A percentile compares a stretch with the other conserved stretches of the same genome.
These are phyloP conservation scores for Ispidina lecontei DNA, from an alignment of 2,797 vertebrate genomes.

Conservation along the genomic window DNA sequence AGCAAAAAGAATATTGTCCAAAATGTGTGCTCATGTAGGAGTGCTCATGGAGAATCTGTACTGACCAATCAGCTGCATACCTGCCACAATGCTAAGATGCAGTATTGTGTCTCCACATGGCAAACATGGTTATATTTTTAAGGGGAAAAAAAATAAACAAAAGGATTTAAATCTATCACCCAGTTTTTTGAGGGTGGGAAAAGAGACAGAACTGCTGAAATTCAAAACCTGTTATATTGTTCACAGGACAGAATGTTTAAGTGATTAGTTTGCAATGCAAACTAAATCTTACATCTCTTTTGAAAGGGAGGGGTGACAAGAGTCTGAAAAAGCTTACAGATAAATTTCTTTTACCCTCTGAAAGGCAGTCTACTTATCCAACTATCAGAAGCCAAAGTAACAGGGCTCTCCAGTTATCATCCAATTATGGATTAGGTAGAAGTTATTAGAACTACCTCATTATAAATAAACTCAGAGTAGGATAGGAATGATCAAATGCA, in stretches of 20 bases:
- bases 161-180: not conserved
- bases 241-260: not conserved
- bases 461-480: conserved; percentile 14
- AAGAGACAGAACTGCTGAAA: conserved; percentile 14
- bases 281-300: conserved; percentile 21
- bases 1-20: not conserved
- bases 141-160: not conserved
- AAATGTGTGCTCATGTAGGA: not conserved
- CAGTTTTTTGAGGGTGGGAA: not conserved
- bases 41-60: not conserved
- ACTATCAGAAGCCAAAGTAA: conserved; percentile 24
- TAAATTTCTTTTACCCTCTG: not conserved
- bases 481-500: not conserved
- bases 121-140: not conserved
- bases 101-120: not conserved
- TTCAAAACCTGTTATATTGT: not conserved
- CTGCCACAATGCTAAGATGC: not conserved
- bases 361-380: conserved; percentile 45
- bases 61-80: not conserved
- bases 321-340: conserved; percentile 29
- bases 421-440: conserved; percentile 44
- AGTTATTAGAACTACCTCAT: conserved; percentile 40
- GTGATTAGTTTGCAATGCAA: conserved; percentile 44
- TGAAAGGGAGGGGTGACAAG: not conserved
- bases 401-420: conserved; percentile 47